Base-by-base conservation (phyloP, 2,888 invertebrate genomes). In the Noctua fimbriata region DNA sequence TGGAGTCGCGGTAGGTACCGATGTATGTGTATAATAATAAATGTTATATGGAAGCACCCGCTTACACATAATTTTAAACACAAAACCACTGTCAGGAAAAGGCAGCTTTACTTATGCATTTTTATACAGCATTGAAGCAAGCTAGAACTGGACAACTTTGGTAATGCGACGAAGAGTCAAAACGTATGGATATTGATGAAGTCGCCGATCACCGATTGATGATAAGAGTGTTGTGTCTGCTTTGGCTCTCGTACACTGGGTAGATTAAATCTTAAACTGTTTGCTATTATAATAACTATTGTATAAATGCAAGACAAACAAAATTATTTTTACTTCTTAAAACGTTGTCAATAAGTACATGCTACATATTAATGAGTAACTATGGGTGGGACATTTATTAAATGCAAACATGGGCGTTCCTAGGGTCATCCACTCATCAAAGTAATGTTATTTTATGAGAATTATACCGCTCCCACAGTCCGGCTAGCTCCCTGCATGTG, bases 301-400 rank as follows among this genome's bases (percentile, higher is more conserved):
- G 16, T 36, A 36, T 6, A 49, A 55, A 60, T n/a, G 41, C 32
- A 75, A 41, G 24, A 6, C 24, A 44, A 55, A 69, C 36, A 65
- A 28, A 49, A 16, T 7, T 32, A 28, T 16, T 21, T 36, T 36
- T n/a, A 3, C 4, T 47, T 55, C 47, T 47, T 79, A 67, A 41
- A 67, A 73, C 14, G 9, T 67, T 75, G 49, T 75, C n/a, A 82
- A 28, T 82, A 76, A 69, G 76, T 80, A 80, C 76, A 52, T 69
- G 76, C 67, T 80, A 60, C 18, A 28, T 79, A 58, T 28, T 60
- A 74, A 44, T 76, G n/a, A 74, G 49, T 69, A 67, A 60, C 58
- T 67, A 82, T 7, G 44, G 82, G 52, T 80, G 82, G 69, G 52
- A 36, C 18, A 47, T 83, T 55, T 60, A 44, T 69, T 69, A 60